Conservation (phyloP, 2,113 vertebrate species). For the Gavia stellata region DNA sequence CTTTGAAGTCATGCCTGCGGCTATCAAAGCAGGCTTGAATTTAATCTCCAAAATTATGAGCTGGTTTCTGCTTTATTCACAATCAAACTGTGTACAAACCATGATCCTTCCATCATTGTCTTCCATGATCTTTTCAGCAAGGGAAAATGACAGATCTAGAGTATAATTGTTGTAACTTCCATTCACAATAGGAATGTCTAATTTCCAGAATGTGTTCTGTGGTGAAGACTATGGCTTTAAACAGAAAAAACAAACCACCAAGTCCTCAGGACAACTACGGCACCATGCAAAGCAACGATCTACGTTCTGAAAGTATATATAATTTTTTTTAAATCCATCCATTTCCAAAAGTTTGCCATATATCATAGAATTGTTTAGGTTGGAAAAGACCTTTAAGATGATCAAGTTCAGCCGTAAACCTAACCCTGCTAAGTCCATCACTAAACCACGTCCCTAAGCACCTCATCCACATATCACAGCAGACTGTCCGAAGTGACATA, state of each 20-base stretch:
- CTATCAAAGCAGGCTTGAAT: neutral
- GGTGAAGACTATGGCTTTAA: neutral
- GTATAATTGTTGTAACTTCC: accelerated
- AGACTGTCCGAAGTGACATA: neutral
- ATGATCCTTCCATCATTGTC: neutral
- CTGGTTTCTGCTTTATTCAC: neutral
- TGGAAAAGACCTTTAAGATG: no score
- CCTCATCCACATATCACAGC: neutral
- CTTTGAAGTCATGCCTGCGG: neutral
- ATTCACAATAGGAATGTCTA: neutral
- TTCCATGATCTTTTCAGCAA: neutral
- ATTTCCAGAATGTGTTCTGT: neutral
- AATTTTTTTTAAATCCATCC: neutral
- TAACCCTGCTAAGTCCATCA: no score
- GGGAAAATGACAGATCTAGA: neutral
- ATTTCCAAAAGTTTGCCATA: neutral
- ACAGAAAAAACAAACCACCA: neutral
- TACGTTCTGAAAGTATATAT: neutral
- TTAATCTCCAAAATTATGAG: neutral
- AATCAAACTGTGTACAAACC: neutral
- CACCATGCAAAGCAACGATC: neutral
- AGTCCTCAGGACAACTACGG: neutral
- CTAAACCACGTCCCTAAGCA: no score
- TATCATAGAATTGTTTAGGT: no score
- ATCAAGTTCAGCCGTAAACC: no score